Conservation (phyloP, 2,888 invertebrate species). For the Meliscaeva auricollis region DNA sequence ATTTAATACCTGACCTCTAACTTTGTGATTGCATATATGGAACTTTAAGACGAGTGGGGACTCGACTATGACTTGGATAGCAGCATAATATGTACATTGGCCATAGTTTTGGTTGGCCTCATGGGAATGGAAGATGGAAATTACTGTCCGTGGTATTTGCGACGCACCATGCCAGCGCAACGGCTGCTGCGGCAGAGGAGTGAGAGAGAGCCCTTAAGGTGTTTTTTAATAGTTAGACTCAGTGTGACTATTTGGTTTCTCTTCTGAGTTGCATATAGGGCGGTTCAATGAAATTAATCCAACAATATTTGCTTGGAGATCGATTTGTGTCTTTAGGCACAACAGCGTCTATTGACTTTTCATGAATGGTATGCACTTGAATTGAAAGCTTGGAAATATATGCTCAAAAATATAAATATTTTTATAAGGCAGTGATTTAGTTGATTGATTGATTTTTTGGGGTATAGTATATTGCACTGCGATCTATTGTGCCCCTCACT, state of each 20-base stretch:
- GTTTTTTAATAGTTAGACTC: constrained; percentile 43
- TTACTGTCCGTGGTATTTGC: constrained; percentile 20
- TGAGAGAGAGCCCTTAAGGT: constrained; percentile 60
- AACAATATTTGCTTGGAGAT: constrained; percentile 33
- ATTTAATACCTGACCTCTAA: constrained; percentile 78
- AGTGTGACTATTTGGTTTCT: constrained; percentile 49
- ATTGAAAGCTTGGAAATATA: too few species aligned
- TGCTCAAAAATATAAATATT: too few species aligned
- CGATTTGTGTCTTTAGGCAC: constrained; percentile 59
- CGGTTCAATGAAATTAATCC: constrained; percentile 73
- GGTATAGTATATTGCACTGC: too few species aligned
- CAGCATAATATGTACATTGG: not conserved
- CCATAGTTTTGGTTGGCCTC: not conserved
- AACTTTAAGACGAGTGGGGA: constrained; percentile 43
- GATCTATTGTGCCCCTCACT: too few species aligned
- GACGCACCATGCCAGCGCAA: too few species aligned
- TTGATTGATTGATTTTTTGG: too few species aligned
- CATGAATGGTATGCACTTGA: too few species aligned
- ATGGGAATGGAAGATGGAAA: constrained; percentile 67
- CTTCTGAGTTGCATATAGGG: constrained; percentile 55
- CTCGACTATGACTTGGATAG: not conserved
- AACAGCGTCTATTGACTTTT: constrained; percentile 61
- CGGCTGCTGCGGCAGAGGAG: not conserved
- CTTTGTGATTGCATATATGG: constrained; percentile 75
- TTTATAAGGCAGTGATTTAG: too few species aligned